Evolutionary conservation across 2,888 invertebrate species (phyloP), one percentile per base, ranked within the genome.

Genomic region (Agonopterix heracliana): DNA sequence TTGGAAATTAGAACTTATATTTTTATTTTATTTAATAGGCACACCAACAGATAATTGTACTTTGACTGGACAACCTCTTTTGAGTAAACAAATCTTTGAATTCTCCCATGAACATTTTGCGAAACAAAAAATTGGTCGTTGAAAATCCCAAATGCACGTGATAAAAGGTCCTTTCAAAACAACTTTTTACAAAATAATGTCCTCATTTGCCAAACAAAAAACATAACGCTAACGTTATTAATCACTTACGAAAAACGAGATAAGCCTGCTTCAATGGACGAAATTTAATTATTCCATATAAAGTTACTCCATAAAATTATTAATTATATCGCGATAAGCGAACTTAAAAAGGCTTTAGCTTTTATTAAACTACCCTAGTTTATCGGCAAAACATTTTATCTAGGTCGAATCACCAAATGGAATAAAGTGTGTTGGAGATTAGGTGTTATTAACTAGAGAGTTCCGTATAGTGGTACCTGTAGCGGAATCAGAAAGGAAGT

Each of bases 281-380:
- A 46, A 49, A 52, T 49, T 49, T 52, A 49, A 52, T 52, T 52
- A 52, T 41, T 35, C 46, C 45, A 48, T 34, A 48, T 46, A 38
- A 51, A 49, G 54, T 56, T 55, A 62, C 61, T 63, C 66, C 64
- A 73, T 78, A 75, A 81, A 80, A 81, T 73, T 79, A 79, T 77
- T 81, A 80, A 81, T 81, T 80, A 81, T 65, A 45, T n/a, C 42
- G 54, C 73, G 78, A 80, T 81, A 81, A 80, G 67, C 72, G 59
- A 63, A 64, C 62, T 63, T 56, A 60, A 63, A 65, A 62, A 61
- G 59, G 57, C 54, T 65, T 69, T 66, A 56, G 52, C 61, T 64
- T 66, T 65, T 62, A 66, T 68, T 65, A 70, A 66, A 65, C 54
- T 54, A 59, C 60, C 59, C 63, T 52, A 54, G 52, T 60, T 68